Evolutionary conservation across 2,888 invertebrate genomes (phyloP), one percentile per base, ranked within the genome.

Genomic region (Mythimna ferrago): DNA sequence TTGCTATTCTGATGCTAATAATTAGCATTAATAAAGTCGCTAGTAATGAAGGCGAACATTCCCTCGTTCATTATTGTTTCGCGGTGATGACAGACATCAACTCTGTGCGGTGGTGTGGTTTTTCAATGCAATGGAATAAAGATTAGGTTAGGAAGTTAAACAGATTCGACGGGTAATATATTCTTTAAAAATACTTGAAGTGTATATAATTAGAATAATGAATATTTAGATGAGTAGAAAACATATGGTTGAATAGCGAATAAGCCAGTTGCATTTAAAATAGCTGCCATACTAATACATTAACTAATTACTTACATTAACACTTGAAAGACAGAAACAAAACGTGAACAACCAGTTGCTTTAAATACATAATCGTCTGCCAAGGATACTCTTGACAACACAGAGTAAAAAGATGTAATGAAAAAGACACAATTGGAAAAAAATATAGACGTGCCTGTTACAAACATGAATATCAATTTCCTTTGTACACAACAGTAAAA

Each of bases 61-160:
- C 66, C 60, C 75, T 44, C 62, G 54, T 61, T 76, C 71, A 68
- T 77, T 80, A 75, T 77, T 82, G 70, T 78, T 82, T 70, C 54
- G 14, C 73, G 51, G 73, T 68, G 81, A 83, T 82, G 84, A 84
- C 82, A 84, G 82, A 68, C 68, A 65, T 76, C 64, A 76, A 70
- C 65, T 21, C 61, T 19, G 32, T 70, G 66, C n/a, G 38, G 71
- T 73, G 21, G 32, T 70, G 66, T 19, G 38, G 71, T 73, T 81
- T 81, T 76, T 71, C 72, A 81, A 63, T 69, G 63, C 48, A 53
- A 21, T 56, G 11, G 51, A 66, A 64, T 68, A 71, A 62, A 73
- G 73, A 82, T 73, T 62, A 73, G 62, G 66, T 62, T 58, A 63
- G 26, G 26, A 69, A 58, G 48, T 58, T 38, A 68, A 61, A 53